Conservation (phyloP, 2,888 invertebrate species). For the Aleiodes leptofemur region DNA sequence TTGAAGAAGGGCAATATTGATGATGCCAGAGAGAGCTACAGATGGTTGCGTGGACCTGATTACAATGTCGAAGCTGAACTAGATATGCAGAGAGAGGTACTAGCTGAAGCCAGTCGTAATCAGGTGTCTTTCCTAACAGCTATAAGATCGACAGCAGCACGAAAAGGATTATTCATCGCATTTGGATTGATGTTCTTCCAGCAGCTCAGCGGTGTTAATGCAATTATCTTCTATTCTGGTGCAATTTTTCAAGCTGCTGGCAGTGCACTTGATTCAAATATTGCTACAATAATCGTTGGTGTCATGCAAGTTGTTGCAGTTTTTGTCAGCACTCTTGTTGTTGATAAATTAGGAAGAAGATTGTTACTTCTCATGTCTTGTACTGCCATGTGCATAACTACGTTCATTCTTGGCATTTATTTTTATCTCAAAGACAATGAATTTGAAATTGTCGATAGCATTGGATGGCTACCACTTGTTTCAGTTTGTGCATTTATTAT, state of each 20-base stretch:
- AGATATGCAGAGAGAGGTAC: slow-evolving; percentile 78
- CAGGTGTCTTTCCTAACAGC: slow-evolving; percentile 78
- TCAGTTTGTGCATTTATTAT: slow-evolving; percentile 86
- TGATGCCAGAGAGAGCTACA: slow-evolving; percentile 83
- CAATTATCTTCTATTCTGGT: slow-evolving; percentile 87
- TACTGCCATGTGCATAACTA: slow-evolving; percentile 82
- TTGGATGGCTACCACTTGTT: slow-evolving; percentile 86
- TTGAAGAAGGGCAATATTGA: slow-evolving; percentile 81
- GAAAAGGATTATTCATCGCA: slow-evolving; percentile 83
- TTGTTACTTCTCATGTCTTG: slow-evolving; percentile 85
- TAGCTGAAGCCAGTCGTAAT: slow-evolving; percentile 77
- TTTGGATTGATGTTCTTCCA: slow-evolving; percentile 93
- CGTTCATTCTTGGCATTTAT: slow-evolving; percentile 83
- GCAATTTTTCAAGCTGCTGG: slow-evolving; percentile 84
- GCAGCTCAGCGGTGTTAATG: slow-evolving; percentile 90
- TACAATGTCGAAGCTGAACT: slow-evolving; percentile 84
- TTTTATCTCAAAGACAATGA: slow-evolving; percentile 75
- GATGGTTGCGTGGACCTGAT: slow-evolving; percentile 84
- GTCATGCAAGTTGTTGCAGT: slow-evolving; percentile 88
- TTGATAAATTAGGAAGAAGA: slow-evolving; percentile 89
- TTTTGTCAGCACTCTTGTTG: slow-evolving; percentile 84
- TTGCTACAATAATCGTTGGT: slow-evolving; percentile 89
- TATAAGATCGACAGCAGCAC: slow-evolving; percentile 80
- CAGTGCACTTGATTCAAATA: slow-evolving; percentile 77
- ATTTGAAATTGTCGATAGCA: slow-evolving; percentile 75